A percentile compares a stretch with the other conserved stretches of the same genome.
Evolutionary conservation across 2,888 invertebrate genomes (phyloP).

Genomic region (Lysandra bellargus): DNA sequence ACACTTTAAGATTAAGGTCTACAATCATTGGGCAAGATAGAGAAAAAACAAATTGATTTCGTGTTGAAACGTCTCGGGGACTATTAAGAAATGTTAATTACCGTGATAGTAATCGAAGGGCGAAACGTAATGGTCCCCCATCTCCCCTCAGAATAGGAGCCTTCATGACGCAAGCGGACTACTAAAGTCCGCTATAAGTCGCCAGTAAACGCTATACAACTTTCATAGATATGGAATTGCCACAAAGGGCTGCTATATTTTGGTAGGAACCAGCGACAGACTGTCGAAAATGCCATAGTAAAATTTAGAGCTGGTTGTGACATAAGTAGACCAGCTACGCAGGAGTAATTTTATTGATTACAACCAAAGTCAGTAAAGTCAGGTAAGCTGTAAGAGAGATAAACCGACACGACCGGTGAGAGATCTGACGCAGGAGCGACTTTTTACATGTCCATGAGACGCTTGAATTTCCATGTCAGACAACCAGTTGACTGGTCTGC

Average conservation of each 20-base stretch:
- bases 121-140: constrained; percentile 6
- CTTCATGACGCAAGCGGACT: background rate
- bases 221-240: background rate
- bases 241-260: too few relatives aligned
- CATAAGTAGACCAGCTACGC: too few relatives aligned
- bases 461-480: too few relatives aligned
- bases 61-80: background rate
- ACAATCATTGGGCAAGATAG: constrained; percentile 9
- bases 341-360: too few relatives aligned
- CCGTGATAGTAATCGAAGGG: constrained; percentile 32
- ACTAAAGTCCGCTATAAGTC: background rate
- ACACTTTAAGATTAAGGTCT: constrained; percentile 13
- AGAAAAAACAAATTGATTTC: constrained; percentile 25
- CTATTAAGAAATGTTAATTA: constrained; percentile 33
- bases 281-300: background rate
- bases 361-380: too few relatives aligned
- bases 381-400: too few relatives aligned
- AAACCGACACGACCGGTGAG: too few relatives aligned
- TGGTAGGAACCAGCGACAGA: background rate
- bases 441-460: too few relatives aligned
- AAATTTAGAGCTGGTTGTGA: too few relatives aligned
- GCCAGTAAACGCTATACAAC: background rate
- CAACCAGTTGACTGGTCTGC: too few relatives aligned
- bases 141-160: background rate
- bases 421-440: too few relatives aligned